A percentile compares a stretch with the other conserved stretches of the same genome.
Conservation (phyloP, 1,140 invertebrate species). For the Drosophila ambigua region DNA sequence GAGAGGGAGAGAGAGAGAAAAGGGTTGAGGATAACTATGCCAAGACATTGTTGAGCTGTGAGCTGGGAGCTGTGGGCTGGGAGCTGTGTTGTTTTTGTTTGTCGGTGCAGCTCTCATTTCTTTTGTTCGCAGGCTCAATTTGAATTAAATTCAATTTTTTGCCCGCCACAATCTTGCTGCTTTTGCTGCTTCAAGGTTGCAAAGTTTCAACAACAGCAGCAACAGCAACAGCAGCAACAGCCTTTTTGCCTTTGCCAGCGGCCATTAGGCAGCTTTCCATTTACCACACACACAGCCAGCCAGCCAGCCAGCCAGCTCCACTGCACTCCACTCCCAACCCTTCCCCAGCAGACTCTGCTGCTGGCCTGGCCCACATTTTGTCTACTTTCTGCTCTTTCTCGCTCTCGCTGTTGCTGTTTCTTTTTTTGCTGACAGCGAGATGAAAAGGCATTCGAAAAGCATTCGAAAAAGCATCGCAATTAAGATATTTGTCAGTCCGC, state of each 20-base stretch:
- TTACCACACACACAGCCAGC: conserved; percentile 6
- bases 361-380: too few species aligned
- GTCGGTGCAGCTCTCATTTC: conserved; percentile 39
- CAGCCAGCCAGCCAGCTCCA: conserved; percentile 1
- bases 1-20: neutral
- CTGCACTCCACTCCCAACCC: neutral
- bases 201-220: conserved; percentile 39
- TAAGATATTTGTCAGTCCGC: conserved; percentile 78
- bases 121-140: conserved; percentile 68
- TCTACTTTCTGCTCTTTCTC: too few species aligned
- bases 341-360: conserved; percentile 24
- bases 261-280: conserved; percentile 67
- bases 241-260: conserved; percentile 63
- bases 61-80: too few species aligned
- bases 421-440: conserved; percentile 31
- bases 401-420: neutral
- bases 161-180: neutral
- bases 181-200: conserved; percentile 63
- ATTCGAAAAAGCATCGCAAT: conserved; percentile 42
- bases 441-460: conserved; percentile 62
- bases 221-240: conserved; percentile 35
- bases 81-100: conserved; percentile 11
- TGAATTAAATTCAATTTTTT: conserved; percentile 79
- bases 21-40: conserved; percentile 35
- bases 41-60: conserved; percentile 56